Percentiles rank a stretch among this genome's conserved stretches.
These are phyloP conservation scores for Hippopotamyrus pictus DNA, from an alignment of 2,797 vertebrate genomes.

Conservation along the genomic window DNA sequence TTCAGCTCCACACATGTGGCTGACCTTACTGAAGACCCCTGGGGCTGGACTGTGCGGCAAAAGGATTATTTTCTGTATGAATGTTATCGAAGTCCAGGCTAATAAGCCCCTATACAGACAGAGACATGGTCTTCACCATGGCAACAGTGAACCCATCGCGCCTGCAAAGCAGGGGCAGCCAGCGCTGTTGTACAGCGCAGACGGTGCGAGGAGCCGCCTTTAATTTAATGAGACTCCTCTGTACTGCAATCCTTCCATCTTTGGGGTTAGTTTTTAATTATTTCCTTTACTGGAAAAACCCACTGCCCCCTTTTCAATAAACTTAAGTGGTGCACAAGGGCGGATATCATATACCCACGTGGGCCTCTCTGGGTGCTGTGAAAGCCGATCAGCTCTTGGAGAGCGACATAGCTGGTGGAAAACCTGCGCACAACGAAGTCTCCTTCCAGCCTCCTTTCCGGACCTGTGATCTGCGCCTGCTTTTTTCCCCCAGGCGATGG, in stretches of 20 bases:
- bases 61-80: not conserved
- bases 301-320: not conserved
- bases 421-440: not conserved
- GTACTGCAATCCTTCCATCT: not conserved
- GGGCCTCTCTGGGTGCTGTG: not conserved
- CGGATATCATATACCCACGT: not conserved
- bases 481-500: not conserved
- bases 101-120: not conserved
- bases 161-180: not conserved
- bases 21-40: not conserved
- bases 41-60: not conserved
- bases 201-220: not conserved
- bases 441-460: not conserved
- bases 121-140: not conserved
- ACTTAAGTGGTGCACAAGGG: not conserved
- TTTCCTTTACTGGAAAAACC: not conserved
- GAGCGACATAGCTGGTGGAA: not conserved
- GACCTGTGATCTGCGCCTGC: not conserved
- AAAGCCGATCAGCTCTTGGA: not conserved
- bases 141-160: not conserved
- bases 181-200: not conserved
- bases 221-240: not conserved
- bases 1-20: not conserved
- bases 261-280: not conserved
- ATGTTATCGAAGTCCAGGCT: not conserved